phyloP scores from a whole-genome alignment of 2,113 vertebrate species.

The Eidolon helvum region DNA sequence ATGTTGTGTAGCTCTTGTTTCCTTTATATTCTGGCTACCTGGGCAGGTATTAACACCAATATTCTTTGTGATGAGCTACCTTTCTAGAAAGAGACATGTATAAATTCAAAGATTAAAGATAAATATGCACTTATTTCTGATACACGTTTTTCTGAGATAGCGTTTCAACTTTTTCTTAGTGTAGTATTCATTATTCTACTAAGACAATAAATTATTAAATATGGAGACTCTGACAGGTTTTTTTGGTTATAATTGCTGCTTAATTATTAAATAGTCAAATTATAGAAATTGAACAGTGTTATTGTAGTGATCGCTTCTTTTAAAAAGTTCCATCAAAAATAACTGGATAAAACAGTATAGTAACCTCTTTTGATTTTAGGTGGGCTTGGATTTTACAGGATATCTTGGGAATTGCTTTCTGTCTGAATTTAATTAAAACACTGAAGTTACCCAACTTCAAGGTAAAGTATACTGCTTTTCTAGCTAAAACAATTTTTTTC shows the following conservation, averaged over 20 bases:
- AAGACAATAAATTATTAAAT: background rate
- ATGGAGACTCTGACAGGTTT: background rate
- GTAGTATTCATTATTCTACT: background rate
- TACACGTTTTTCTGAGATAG: background rate
- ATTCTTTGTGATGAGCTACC: background rate
- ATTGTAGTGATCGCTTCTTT: constrained; percentile 5
- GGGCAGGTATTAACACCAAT: background rate
- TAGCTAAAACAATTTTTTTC: constrained; percentile 41
- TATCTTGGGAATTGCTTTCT: constrained; percentile 95
- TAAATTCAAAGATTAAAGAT: constrained; percentile 11
- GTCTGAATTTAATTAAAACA: constrained; percentile 96
- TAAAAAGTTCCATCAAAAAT: constrained; percentile 42
- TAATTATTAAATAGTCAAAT: background rate
- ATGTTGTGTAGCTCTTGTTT: background rate
- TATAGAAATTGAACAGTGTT: background rate
- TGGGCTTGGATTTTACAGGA: constrained; percentile 99
- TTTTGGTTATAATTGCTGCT: background rate
- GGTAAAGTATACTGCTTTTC: constrained; percentile 83
- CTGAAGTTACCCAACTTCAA: constrained; percentile 96
- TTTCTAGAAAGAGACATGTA: background rate
- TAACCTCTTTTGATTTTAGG: constrained; percentile 81
- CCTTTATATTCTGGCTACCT: background rate
- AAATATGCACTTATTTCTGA: background rate
- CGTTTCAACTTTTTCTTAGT: constrained; percentile 21
- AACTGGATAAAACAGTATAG: constrained; percentile 33